Evolutionary conservation across 2,888 invertebrate genomes (phyloP).

Genomic region (Dolichopus griseipennis): DNA sequence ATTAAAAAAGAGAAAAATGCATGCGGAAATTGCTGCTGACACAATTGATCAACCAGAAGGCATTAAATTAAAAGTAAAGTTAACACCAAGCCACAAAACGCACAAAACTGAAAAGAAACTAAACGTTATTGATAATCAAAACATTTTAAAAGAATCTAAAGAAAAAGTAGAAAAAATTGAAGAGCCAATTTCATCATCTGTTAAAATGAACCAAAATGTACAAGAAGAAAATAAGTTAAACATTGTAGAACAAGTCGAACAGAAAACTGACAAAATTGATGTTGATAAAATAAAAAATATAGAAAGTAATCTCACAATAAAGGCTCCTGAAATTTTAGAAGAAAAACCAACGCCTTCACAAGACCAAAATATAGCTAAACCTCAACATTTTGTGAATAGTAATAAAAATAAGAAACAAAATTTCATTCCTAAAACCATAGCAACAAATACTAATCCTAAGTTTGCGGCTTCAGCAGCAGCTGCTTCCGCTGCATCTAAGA

Average conservation of each 20-base stretch:
- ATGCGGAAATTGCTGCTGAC: conserved; percentile 47
- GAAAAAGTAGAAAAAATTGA: conserved; percentile 19
- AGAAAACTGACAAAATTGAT: neutral
- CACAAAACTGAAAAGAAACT: conserved; percentile 29
- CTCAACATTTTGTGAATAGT: neutral
- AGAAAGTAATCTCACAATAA: conserved; percentile 11
- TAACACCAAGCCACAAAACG: conserved; percentile 37
- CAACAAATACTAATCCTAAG: conserved; percentile 16
- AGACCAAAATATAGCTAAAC: conserved; percentile 12
- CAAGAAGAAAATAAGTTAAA: neutral
- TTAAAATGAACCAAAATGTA: neutral
- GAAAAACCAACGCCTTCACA: conserved; percentile 10
- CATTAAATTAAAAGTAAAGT: conserved; percentile 49
- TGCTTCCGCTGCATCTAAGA: conserved; percentile 17
- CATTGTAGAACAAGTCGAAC: neutral
- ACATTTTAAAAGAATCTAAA: conserved; percentile 8
- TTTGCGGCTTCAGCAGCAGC: conserved; percentile 16
- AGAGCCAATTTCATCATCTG: conserved; percentile 20
- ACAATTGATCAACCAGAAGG: conserved; percentile 41
- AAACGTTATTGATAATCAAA: neutral
- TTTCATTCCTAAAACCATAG: conserved; percentile 11
- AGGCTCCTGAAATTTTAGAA: conserved; percentile 11
- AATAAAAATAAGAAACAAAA: conserved; percentile 11
- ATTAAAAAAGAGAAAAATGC: conserved; percentile 47
- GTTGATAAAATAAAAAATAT: conserved; percentile 8